Percentiles rank a stretch among this genome's conserved stretches.
phyloP scores from a whole-genome alignment of 2,888 invertebrate species.

The Linhomoeus sp. region DNA sequence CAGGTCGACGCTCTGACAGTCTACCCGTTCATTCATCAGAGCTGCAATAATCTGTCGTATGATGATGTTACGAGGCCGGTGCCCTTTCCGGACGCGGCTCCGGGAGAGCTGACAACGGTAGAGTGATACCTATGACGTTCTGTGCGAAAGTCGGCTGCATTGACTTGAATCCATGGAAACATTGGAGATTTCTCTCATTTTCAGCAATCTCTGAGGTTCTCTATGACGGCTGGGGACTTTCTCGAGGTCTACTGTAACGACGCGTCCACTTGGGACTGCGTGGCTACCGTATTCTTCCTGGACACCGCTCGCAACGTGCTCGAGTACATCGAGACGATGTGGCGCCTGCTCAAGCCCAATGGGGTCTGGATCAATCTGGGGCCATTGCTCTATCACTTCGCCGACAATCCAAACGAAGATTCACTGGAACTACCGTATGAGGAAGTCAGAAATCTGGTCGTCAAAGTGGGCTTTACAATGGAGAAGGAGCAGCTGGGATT shows the following conservation, averaged over 20 bases:
- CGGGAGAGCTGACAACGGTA: slow-evolving; percentile 39
- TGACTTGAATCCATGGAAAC: no score
- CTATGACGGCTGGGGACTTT: slow-evolving; percentile 93
- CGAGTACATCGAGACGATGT: slow-evolving; percentile 77
- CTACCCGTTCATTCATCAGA: slow-evolving; percentile 87
- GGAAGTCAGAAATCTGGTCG: not conserved
- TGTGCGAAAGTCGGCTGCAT: no score
- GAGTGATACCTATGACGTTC: not conserved
- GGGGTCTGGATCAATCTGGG: slow-evolving; percentile 30
- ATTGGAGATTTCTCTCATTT: no score
- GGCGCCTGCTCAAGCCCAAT: slow-evolving; percentile 63
- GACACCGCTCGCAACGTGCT: slow-evolving; percentile 94
- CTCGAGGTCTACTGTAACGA: slow-evolving; percentile 49
- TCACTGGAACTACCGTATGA: slow-evolving; percentile 86
- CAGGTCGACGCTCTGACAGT: slow-evolving; percentile 49
- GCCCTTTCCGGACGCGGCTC: slow-evolving; percentile 69
- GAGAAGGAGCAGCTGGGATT: slow-evolving; percentile 58
- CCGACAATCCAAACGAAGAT: slow-evolving; percentile 61
- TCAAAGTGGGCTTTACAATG: slow-evolving; percentile 16
- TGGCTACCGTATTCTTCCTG: slow-evolving; percentile 91
- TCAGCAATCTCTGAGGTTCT: slow-evolving; percentile 38
- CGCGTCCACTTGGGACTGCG: slow-evolving; percentile 61
- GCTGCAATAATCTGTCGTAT: slow-evolving; percentile 62
- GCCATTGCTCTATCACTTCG: slow-evolving; percentile 65
- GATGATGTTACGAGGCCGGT: slow-evolving; percentile 58